Conservation (phyloP, 2,888 invertebrate genomes). For the Drosophila macrospina region DNA sequence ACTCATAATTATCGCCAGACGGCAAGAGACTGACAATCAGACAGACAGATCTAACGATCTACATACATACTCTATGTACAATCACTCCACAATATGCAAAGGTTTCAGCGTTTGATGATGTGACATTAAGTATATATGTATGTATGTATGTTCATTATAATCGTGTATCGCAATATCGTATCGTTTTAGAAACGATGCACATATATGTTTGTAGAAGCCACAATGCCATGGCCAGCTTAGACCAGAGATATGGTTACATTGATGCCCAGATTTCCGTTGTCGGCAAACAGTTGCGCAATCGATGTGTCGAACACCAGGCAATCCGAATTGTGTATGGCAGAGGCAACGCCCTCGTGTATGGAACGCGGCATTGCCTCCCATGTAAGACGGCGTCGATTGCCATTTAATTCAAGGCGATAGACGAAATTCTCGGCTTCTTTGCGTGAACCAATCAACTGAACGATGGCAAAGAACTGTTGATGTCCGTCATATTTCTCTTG, state of each 20-base stretch:
- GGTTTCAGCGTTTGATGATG: conserved; percentile 18
- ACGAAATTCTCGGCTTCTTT: conserved; percentile 99
- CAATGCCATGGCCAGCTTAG: conserved; percentile 81
- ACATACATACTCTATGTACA: conserved; percentile 32
- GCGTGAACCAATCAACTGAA: conserved; percentile 98
- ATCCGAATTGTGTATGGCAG: conserved; percentile 98
- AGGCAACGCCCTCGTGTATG: conserved; percentile 99
- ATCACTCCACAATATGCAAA: conserved; percentile 8
- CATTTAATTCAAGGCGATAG: conserved; percentile 98
- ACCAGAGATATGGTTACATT: conserved; percentile 99
- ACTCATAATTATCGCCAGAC: conserved; percentile 45
- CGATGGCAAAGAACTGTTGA: conserved; percentile 98
- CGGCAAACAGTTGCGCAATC: conserved; percentile 99
- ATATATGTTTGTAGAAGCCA: conserved; percentile 4
- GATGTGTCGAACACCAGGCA: conserved; percentile 99
- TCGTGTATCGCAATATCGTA: conserved; percentile 40
- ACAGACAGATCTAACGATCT: conserved; percentile 26
- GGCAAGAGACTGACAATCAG: conserved; percentile 50
- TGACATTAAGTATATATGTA: conserved; percentile 38
- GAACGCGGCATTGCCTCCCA: conserved; percentile 99
- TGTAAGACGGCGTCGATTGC: conserved; percentile 96
- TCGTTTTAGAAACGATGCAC: conserved; percentile 71
- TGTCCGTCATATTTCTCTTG: conserved; percentile 99
- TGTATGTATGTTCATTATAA: conserved; percentile 15
- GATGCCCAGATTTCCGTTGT: conserved; percentile 99